Conservation (phyloP, 1,140 invertebrate genomes). For the Pissodes strobi region DNA sequence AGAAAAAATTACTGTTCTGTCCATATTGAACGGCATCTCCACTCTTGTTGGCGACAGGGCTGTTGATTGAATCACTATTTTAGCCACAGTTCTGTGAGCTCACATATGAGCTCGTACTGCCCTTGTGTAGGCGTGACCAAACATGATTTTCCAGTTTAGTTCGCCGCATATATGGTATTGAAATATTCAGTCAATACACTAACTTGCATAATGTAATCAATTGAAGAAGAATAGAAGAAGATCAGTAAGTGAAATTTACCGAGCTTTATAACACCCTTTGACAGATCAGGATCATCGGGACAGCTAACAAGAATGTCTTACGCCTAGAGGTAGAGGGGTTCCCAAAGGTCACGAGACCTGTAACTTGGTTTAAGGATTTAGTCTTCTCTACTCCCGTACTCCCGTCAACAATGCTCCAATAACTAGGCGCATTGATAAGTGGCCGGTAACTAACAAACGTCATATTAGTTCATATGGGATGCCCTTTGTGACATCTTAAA, state of each 20-base stretch:
- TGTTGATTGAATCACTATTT: slow-evolving; percentile 34
- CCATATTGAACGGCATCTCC: slow-evolving; percentile 40
- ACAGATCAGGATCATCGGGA: slow-evolving; percentile 24
- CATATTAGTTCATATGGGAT: slow-evolving; percentile 3
- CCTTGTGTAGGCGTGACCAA: slow-evolving; percentile 54
- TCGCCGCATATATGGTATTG: slow-evolving; percentile 44
- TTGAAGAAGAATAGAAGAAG: slow-evolving; percentile 53
- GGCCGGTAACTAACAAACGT: background rate
- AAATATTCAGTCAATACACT: slow-evolving; percentile 53
- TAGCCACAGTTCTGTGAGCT: slow-evolving; percentile 37
- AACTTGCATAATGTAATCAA: slow-evolving; percentile 53
- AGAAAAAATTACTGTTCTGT: slow-evolving; percentile 17
- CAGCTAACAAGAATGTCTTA: slow-evolving; percentile 35
- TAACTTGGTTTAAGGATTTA: slow-evolving; percentile 35
- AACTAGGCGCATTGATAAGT: slow-evolving; percentile 20
- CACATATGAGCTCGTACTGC: slow-evolving; percentile 55
- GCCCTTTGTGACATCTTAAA: slow-evolving; percentile 14
- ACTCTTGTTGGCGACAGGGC: slow-evolving; percentile 36
- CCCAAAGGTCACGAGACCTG: slow-evolving; percentile 51
- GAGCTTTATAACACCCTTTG: slow-evolving; percentile 37
- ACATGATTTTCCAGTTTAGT: slow-evolving; percentile 52
- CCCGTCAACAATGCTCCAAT: background rate
- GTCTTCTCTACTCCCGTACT: slow-evolving; percentile 15
- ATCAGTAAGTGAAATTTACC: slow-evolving; percentile 53
- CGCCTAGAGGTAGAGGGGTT: slow-evolving; percentile 50